These are phyloP conservation scores for Tubulanus polymorphus DNA, from an alignment of 2,888 invertebrate species.

Conservation along the genomic window DNA sequence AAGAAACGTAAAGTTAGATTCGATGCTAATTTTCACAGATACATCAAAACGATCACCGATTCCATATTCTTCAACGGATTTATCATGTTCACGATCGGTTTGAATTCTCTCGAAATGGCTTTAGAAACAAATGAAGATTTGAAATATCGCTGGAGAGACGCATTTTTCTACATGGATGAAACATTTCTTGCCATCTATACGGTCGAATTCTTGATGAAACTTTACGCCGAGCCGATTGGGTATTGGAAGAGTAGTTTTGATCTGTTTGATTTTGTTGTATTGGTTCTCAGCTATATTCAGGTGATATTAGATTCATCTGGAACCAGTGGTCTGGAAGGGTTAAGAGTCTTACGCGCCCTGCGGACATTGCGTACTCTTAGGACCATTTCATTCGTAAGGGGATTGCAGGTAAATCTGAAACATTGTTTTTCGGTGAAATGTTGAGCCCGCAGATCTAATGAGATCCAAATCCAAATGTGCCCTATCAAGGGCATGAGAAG, in stretches of 20 bases:
- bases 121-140: conserved; percentile 22
- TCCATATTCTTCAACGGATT: conserved; percentile 15
- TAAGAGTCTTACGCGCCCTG: conserved; percentile 21
- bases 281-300: conserved; percentile 20
- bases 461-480: too few species aligned
- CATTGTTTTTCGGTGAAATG: too few species aligned
- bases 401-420: conserved; percentile 22
- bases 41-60: conserved; percentile 16
- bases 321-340: conserved; percentile 8
- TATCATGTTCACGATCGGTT: conserved; percentile 20
- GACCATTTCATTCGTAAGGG: conserved; percentile 28
- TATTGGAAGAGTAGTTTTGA: conserved; percentile 28
- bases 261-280: conserved; percentile 25
- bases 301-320: background rate
- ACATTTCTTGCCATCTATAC: conserved; percentile 23
- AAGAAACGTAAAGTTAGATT: too few species aligned
- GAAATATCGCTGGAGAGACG: background rate
- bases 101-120: conserved; percentile 24
- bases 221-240: conserved; percentile 23
- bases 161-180: conserved; percentile 18
- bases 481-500: too few species aligned
- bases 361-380: conserved; percentile 24
- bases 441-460: too few species aligned
- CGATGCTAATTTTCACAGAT: background rate
- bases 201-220: conserved; percentile 27